Base-by-base conservation (phyloP, 30 jellyfish, hydroid and myxozoan species). In the Hydractinia echinata region DNA sequence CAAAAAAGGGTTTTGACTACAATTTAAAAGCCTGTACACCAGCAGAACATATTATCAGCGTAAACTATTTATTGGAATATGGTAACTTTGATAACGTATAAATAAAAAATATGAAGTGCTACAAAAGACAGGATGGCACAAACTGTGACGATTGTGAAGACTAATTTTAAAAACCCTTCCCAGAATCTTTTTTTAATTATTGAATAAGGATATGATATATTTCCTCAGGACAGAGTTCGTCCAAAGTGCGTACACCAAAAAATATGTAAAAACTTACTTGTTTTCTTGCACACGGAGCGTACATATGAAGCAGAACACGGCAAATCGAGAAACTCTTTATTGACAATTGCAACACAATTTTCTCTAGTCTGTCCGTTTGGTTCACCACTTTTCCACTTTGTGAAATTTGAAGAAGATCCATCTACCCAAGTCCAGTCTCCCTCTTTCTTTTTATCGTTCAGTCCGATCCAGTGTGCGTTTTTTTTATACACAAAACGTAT, bases 301-400 rank as follows among this genome's bases (percentile, higher is more conserved):
- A 64, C 74, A 44, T 51, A 64, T 7, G 19, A 51, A 7, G 74
- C 74, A n/a, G 74, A 64, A 51, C 74, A 64, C 4, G 74, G 74
- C 74, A 64, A 3, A 64, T 64, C 74, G 74, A 64, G 74, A 64
- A 64, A 64, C 18, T 64, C 39, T 13, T 64, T 64, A 64, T 64
- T 64, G 19, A n/a, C 74, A 64, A 64, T 51, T n/a, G 39, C 39
- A 8, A 64, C 74, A 51, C 74, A 64, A 64, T 64, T 64, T 64
- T 64, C 74, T n/a, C 39, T 64, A 6, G 51, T 44, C 7, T 51
- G 51, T 7, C 74, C 74, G 16, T 64, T 64, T 64, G 74, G 74
- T 51, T 64, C 74, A 64, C 74, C 74, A 64, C 8, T 64, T 64
- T 4, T 64, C 74, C 74, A 64, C 19, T 64, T 64, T 64, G 19